Base-by-base conservation (phyloP, 2,113 vertebrate species). In the Atlantisia rogersi region DNA sequence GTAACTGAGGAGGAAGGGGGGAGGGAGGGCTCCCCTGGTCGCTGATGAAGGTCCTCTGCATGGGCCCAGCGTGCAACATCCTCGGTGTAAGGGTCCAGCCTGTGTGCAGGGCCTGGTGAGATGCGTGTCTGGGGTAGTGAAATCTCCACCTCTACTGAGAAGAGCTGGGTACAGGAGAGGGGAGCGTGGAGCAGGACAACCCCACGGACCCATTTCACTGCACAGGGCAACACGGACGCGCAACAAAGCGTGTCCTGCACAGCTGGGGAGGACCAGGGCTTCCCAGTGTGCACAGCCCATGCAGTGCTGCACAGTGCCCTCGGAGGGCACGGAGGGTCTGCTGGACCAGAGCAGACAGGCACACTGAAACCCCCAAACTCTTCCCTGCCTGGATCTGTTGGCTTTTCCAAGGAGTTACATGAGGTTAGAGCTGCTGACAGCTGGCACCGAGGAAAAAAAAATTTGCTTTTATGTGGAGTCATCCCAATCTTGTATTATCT, bases 1-100 rank as follows among this genome's bases (percentile, higher is more conserved):
- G 96, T 56, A 58, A 96, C 83, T 68, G 87, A 94, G 94, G 88
- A 96, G 91, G 93, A 83, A 90, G 69, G 52, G 83, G 78, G 87
- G 20, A 52, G 56, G 86, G 59, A n/a, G 32, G 71, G 82, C 32
- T 78, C 59, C 70, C 31, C 75, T 53, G 39, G 64, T 28, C 1
- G 3, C 46, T 40, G 71, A 75, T 71, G 77, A 62, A 25, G 65
- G 65, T 44, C 32, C 62, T 19, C 62, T 5, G 37, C 37, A 18
- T 0, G 2, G 56, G 18, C 58, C 58, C 17, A 1, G 6, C 15
- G 20, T 39, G 82, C 63, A 25, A 65, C 7, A 1, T 5, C 65
- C 74, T 21, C 1, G 2, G 18, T 9, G 8, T 5, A 2, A 13
- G 44, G 71, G 21, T 25, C 56, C 6, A 9, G 63, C 32, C 65